A percentile compares a stretch with the other conserved stretches of the same genome.
These are phyloP conservation scores for Aplidium turbinatum DNA, from an alignment of 23 tunicate genomes.

Conservation along the genomic window DNA sequence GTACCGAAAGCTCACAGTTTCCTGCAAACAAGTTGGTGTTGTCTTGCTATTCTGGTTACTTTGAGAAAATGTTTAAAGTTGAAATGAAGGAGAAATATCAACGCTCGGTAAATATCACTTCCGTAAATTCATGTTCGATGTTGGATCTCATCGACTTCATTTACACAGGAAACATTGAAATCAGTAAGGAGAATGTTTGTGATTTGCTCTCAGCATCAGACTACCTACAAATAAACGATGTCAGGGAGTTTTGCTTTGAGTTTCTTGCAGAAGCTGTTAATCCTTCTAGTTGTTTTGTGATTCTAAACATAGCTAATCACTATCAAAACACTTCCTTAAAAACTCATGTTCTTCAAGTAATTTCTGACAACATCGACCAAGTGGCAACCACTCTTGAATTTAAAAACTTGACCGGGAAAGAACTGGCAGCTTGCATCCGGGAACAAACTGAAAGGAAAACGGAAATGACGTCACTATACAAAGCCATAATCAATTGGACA, in stretches of 20 bases:
- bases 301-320: neutral
- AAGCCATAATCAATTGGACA: constrained; percentile 11
- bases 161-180: constrained; percentile 1
- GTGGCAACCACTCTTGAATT: neutral
- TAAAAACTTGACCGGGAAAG: neutral
- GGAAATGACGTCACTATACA: neutral
- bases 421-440: neutral
- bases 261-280: neutral
- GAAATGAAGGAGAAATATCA: constrained; percentile 14
- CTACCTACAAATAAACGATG: neutral
- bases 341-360: too few relatives aligned
- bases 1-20: neutral
- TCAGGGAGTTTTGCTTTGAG: constrained; percentile 15
- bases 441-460: neutral
- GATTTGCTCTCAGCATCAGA: constrained; percentile 1
- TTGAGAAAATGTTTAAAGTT: constrained; percentile 4
- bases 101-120: neutral
- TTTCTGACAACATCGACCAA: neutral
- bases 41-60: constrained; percentile 24
- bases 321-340: neutral
- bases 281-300: neutral
- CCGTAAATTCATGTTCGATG: neutral
- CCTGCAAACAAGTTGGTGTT: constrained; percentile 15
- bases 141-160: constrained; percentile 6
- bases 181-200: neutral